Evolutionary conservation across 2,888 invertebrate genomes (phyloP).

Genomic region (Cremastinae sp.): DNA sequence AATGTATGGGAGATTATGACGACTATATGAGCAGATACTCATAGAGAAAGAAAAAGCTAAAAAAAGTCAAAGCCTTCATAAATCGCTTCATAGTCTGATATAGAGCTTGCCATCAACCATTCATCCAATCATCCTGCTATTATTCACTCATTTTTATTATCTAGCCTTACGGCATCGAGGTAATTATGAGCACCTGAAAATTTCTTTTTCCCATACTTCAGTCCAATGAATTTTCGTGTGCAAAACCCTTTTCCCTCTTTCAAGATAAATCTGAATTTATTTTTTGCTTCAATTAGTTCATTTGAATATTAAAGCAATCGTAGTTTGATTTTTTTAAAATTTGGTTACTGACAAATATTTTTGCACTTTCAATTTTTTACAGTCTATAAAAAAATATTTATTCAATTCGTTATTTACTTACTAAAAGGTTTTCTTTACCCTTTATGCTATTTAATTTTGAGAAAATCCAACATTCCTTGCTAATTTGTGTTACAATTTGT

Average conservation of each 20-base stretch:
- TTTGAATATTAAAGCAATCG: too few relatives aligned
- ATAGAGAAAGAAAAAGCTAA: constrained; percentile 56
- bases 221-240: constrained; percentile 34
- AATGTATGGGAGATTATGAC: constrained; percentile 79
- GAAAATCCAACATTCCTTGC: too few relatives aligned
- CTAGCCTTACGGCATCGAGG: constrained; percentile 76
- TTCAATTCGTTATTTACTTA: too few relatives aligned
- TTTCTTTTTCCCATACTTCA: constrained; percentile 8
- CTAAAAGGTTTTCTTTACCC: too few relatives aligned
- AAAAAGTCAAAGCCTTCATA: constrained; percentile 69
- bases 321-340: too few relatives aligned
- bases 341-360: too few relatives aligned
- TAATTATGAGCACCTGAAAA: constrained; percentile 73
- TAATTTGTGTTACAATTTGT: too few relatives aligned
- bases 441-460: too few relatives aligned
- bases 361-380: too few relatives aligned
- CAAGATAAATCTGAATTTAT: background rate
- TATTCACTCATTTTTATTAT: constrained; percentile 73
- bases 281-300: background rate
- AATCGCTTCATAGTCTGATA: constrained; percentile 78
- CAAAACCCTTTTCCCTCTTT: constrained; percentile 8
- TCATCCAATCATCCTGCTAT: constrained; percentile 72
- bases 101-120: constrained; percentile 73
- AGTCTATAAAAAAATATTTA: too few relatives aligned
- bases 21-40: constrained; percentile 77